Conservation (phyloP, 2,113 vertebrate genomes). For the Hypanus sabinus region DNA sequence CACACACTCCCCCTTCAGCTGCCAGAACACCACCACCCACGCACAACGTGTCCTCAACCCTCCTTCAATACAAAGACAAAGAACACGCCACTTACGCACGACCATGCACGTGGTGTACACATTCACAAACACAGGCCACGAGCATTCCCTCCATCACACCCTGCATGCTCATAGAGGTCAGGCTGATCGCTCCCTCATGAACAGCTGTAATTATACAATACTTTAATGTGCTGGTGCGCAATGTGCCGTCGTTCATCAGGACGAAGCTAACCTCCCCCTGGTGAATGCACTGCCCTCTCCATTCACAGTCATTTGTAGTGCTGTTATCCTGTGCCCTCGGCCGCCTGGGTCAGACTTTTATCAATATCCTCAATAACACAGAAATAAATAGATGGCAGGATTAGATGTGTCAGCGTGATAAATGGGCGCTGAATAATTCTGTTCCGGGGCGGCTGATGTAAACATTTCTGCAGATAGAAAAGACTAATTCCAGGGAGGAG, state of each 20-base stretch:
- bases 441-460: neutral
- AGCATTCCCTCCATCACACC: neutral
- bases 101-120: neutral
- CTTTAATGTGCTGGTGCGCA: neutral
- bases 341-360: neutral
- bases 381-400: neutral
- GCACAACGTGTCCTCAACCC: neutral
- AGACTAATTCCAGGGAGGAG: constrained; percentile 55
- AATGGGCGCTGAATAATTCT: constrained; percentile 47
- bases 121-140: neutral
- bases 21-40: neutral
- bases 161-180: neutral
- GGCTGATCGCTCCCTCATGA: neutral
- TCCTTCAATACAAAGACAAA: neutral
- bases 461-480: constrained; percentile 36
- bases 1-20: no score
- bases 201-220: neutral
- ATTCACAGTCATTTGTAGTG: neutral
- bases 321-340: neutral
- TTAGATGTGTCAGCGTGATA: constrained; percentile 21
- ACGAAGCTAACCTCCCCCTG: neutral
- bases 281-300: neutral
- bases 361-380: constrained; percentile 10
- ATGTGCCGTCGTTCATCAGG: neutral
- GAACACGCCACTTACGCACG: neutral